Conservation (phyloP, 2,888 invertebrate genomes). For the Apamea anceps region DNA sequence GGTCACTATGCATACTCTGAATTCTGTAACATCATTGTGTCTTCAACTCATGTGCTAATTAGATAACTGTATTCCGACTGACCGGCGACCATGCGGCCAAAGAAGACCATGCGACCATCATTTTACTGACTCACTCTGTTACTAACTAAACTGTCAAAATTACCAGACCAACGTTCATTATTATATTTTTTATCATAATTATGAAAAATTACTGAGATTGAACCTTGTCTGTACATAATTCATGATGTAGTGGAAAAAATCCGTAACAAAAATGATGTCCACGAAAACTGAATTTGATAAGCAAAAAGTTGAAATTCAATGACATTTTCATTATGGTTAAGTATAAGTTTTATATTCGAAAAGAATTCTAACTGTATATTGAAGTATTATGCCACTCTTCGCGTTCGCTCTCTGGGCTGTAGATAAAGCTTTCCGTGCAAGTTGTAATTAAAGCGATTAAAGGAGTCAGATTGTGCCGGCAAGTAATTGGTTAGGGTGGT, state of each 20-base stretch:
- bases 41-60: conserved; percentile 50
- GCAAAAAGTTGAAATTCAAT: conserved; percentile 25
- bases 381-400: background rate
- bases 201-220: conserved; percentile 34
- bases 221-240: conserved; percentile 8
- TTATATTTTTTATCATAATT: conserved; percentile 38
- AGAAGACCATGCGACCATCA: background rate
- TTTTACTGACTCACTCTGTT: conserved; percentile 29
- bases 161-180: conserved; percentile 25
- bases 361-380: background rate
- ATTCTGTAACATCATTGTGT: conserved; percentile 32
- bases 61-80: conserved; percentile 47
- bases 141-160: conserved; percentile 37
- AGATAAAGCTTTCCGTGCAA: conserved; percentile 38
- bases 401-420: background rate
- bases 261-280: conserved; percentile 9
- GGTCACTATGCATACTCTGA: conserved; percentile 15
- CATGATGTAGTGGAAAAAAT: conserved; percentile 17
- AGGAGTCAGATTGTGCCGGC: conserved; percentile 34
- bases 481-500: conserved; percentile 37
- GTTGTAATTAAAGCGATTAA: conserved; percentile 50
- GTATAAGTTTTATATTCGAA: background rate
- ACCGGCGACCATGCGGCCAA: background rate
- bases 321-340: conserved; percentile 3
- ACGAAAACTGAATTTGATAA: background rate